Conservation (phyloP, 1,140 invertebrate species). For the Drosophila oshimai region DNA sequence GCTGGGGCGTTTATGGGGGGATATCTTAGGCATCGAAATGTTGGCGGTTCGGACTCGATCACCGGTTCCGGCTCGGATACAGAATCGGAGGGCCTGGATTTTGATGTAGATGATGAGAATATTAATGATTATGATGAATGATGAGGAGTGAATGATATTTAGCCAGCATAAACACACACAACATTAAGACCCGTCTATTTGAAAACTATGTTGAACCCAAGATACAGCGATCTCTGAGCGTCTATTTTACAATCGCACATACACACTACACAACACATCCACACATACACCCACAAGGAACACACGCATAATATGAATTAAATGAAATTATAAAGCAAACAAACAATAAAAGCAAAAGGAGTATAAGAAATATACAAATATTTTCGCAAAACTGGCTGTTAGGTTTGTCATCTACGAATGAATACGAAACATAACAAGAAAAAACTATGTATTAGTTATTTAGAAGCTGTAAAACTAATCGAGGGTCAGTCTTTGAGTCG, state of each 20-base stretch:
- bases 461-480: slow-evolving; percentile 56
- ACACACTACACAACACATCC: slow-evolving; percentile 17
- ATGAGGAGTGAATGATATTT: slow-evolving; percentile 38
- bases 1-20: slow-evolving; percentile 31
- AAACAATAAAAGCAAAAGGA: slow-evolving; percentile 51
- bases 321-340: slow-evolving; percentile 57
- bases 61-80: slow-evolving; percentile 23
- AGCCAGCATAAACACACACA: slow-evolving; percentile 38
- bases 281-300: slow-evolving; percentile 18
- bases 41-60: slow-evolving; percentile 9
- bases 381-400: slow-evolving; percentile 75
- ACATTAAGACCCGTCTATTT: slow-evolving; percentile 55
- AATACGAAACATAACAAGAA: slow-evolving; percentile 19
- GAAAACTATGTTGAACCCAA: slow-evolving; percentile 59
- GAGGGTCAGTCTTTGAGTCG: slow-evolving; percentile 54
- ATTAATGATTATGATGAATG: slow-evolving; percentile 54
- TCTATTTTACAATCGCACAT: slow-evolving; percentile 50
- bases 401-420: slow-evolving; percentile 57
- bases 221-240: slow-evolving; percentile 66
- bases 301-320: slow-evolving; percentile 49
- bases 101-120: slow-evolving; percentile 50
- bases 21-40: slow-evolving; percentile 22
- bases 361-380: slow-evolving; percentile 46
- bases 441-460: slow-evolving; percentile 59
- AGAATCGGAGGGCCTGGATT: slow-evolving; percentile 42